phyloP scores from a whole-genome alignment of 2,888 invertebrate genomes.

The Torymus tubicola region DNA sequence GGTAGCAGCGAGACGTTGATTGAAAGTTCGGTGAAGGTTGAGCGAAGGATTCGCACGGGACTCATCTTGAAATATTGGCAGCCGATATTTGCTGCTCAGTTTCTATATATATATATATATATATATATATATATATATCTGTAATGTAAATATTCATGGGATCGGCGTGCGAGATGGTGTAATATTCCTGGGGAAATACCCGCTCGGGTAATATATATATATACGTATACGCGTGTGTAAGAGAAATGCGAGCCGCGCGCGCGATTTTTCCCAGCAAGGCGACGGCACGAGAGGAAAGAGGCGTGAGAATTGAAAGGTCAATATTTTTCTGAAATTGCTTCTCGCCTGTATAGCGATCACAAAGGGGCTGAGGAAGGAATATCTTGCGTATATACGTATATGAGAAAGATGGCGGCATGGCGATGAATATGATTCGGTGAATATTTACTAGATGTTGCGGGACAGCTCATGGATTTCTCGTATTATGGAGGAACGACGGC shows the following conservation, averaged over 20 bases:
- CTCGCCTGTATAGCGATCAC: neutral
- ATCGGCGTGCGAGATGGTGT: conserved; percentile 1
- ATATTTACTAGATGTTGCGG: too few species aligned
- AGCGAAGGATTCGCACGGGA: neutral
- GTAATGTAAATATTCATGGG: conserved; percentile 47
- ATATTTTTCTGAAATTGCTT: conserved; percentile 29
- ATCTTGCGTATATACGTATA: too few species aligned
- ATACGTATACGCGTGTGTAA: neutral
- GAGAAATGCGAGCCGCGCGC: conserved; percentile 10
- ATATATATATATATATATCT: neutral
- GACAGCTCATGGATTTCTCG: too few species aligned
- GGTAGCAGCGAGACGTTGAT: conserved; percentile 8
- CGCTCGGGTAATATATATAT: too few species aligned
- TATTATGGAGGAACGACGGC: too few species aligned
- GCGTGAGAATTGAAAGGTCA: conserved; percentile 34
- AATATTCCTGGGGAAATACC: conserved; percentile 9
- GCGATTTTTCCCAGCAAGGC: neutral
- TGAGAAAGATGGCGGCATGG: too few species aligned
- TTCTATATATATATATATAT: too few species aligned
- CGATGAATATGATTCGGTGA: too few species aligned
- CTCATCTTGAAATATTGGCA: conserved; percentile 40
- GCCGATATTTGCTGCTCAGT: conserved; percentile 9
- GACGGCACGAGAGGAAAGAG: neutral
- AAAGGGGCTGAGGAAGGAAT: too few species aligned
- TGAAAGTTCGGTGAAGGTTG: conserved; percentile 17